Base-by-base conservation (phyloP, 2,797 vertebrate species). In the Kryptopterus vitreolus region DNA sequence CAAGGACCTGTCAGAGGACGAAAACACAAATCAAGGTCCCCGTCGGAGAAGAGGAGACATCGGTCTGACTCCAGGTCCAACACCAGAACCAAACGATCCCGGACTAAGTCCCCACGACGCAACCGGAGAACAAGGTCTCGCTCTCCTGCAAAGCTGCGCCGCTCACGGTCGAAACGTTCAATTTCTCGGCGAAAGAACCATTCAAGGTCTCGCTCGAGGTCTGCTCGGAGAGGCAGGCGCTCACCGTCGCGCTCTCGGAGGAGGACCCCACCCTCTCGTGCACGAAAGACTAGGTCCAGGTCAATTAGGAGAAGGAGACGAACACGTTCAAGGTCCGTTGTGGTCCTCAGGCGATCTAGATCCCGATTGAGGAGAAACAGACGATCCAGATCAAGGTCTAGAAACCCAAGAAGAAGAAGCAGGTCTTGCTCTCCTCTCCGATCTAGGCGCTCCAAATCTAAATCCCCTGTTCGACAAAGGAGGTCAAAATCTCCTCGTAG, bases 211-310 rank as follows among this genome's bases (percentile, higher is more conserved):
- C 86, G 91, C 0, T 92, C 94, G 12, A 83, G 81, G 70, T 88
- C 88, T 50, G 78, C 35, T 35, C 90, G 90, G 22, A 91, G 89
- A 81, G 91, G 88, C n/a, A 89, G 92, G 65, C 90, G 90, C 24
- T 94, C 94, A 22, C 90, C 88, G 59, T 93, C 91, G 75, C 88
- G 87, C n/a, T 94, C 94, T 16, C 52, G 90, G 20, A 91, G 83
- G 77, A 90, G 89, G 68, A 90, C 93, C 3, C 91, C 94, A 0
- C 88, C 88, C 2, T 88, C 91, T 13, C 90, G 92, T 78, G 84
- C 90, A 13, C 90, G 90, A 2, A 90, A 90, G 22, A 93, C 92
- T 24, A 87, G 87, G 4, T 95, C 94, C 29, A 87, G 92, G 7
- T 94, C 93, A 0, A 10, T 76, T 15, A 90, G 90, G 53, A 91